Evolutionary conservation across 2,797 vertebrate genomes (phyloP).

Genomic region (Chiroxiphia lanceolata): DNA sequence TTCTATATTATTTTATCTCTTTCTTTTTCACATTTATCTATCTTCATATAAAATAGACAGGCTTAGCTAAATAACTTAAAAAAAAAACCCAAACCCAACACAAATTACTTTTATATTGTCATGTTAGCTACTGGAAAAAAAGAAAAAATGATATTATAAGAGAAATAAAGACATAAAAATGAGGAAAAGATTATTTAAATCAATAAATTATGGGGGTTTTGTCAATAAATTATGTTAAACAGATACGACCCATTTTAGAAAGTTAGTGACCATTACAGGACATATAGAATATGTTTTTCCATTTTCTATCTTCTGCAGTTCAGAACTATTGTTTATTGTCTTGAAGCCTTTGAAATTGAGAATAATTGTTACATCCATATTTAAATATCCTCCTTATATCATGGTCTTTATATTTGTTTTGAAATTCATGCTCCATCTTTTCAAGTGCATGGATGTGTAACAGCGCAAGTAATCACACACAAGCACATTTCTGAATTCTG

Average conservation of each 20-base stretch:
- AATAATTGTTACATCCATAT: neutral
- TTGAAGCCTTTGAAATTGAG: neutral
- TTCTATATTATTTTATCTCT: neutral
- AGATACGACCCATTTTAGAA: neutral
- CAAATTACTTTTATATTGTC: neutral
- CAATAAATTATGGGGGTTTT: neutral
- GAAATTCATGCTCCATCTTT: neutral
- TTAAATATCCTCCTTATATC: neutral
- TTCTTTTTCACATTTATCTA: neutral
- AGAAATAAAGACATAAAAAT: neutral
- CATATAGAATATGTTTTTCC: neutral
- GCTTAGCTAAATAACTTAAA: neutral
- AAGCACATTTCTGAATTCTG: neutral
- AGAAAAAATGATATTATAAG: neutral
- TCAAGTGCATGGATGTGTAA: neutral
- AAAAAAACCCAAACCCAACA: fast-evolving
- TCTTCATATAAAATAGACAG: neutral
- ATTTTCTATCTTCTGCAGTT: neutral
- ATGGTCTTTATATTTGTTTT: neutral
- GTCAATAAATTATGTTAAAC: neutral
- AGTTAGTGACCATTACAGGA: neutral
- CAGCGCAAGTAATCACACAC: neutral
- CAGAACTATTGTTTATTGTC: neutral
- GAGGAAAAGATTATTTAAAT: neutral
- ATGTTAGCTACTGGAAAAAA: neutral